Evolutionary conservation across 1,140 invertebrate genomes (phyloP).

Genomic region (Eumeta japonica): DNA sequence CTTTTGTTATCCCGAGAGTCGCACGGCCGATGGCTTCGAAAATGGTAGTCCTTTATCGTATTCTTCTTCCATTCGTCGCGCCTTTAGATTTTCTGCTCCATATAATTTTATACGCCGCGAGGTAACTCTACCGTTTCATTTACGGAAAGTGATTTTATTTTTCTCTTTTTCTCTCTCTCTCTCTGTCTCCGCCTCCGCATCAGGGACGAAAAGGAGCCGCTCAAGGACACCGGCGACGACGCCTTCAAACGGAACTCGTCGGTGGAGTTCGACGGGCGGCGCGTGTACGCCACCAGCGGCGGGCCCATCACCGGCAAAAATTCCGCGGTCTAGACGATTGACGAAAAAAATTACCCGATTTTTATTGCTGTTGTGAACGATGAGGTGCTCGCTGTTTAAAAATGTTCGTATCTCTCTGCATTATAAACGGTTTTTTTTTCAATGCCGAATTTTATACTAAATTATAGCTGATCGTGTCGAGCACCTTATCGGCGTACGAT

Average conservation of each 20-base stretch:
- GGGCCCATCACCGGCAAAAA: slow-evolving; percentile 77
- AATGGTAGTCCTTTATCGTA: no score
- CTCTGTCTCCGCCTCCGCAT: no score
- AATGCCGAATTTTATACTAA: background rate
- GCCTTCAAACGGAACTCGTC: slow-evolving; percentile 72
- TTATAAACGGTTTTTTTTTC: background rate
- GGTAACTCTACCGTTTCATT: no score
- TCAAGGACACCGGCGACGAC: slow-evolving; percentile 67
- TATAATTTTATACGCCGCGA: no score
- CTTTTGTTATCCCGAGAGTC: no score
- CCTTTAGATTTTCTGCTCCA: no score
- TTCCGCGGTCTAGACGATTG: slow-evolving; percentile 75
- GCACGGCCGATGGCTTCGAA: no score
- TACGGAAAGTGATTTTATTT: no score
- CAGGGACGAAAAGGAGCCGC: slow-evolving; percentile 80
- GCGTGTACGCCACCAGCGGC: slow-evolving; percentile 75
- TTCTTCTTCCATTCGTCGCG: no score
- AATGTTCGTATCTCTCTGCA: background rate
- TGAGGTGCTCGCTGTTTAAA: background rate
- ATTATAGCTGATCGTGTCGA: no score
- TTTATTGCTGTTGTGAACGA: background rate
- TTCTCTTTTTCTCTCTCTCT: no score
- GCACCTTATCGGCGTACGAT: no score
- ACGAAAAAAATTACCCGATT: background rate
- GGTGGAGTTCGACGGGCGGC: slow-evolving; percentile 76